Percentiles rank a stretch among this genome's conserved stretches.
Evolutionary conservation across 2,797 vertebrate genomes (phyloP).

Genomic region (Megaceryle alcyon): DNA sequence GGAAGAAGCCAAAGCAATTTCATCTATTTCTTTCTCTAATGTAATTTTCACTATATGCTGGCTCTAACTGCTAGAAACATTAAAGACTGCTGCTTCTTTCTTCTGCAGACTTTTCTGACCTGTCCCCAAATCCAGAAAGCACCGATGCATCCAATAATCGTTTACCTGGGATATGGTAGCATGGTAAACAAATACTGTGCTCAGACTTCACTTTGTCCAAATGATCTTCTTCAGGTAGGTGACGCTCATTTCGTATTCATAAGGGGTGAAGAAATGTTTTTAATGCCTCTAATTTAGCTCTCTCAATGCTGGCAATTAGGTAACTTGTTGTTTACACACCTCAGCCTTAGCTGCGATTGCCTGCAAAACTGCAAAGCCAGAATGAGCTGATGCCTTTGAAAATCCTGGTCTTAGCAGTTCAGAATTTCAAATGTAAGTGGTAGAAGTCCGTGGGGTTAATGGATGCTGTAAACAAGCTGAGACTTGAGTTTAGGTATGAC

Average conservation of each 20-base stretch:
- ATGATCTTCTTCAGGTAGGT: slow-evolving; percentile 83
- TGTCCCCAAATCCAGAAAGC: slow-evolving; percentile 47
- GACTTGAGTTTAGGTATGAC: not conserved
- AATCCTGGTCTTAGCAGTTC: not conserved
- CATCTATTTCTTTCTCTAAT: not conserved
- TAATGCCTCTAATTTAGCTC: not conserved
- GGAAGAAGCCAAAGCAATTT: not conserved
- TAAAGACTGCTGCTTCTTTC: not conserved
- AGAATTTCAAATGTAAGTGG: not conserved
- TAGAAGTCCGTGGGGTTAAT: not conserved
- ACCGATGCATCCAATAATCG: slow-evolving; percentile 68
- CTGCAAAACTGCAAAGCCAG: not conserved
- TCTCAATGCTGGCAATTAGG: not conserved
- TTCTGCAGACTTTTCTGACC: slow-evolving; percentile 78
- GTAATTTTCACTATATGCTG: not conserved
- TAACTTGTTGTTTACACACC: not conserved
- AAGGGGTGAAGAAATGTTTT: not conserved
- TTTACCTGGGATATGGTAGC: slow-evolving; percentile 86
- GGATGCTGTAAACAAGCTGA: not conserved
- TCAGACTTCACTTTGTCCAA: slow-evolving; percentile 76
- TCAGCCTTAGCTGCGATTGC: not conserved
- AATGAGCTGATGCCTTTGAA: not conserved
- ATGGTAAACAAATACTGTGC: slow-evolving; percentile 85
- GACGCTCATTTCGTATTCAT: not conserved
- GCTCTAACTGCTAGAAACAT: not conserved